Percentiles rank a stretch among this genome's conserved stretches.
These are phyloP conservation scores for Eupeodes latifasciatus DNA, from an alignment of 2,888 invertebrate genomes.

Conservation along the genomic window DNA sequence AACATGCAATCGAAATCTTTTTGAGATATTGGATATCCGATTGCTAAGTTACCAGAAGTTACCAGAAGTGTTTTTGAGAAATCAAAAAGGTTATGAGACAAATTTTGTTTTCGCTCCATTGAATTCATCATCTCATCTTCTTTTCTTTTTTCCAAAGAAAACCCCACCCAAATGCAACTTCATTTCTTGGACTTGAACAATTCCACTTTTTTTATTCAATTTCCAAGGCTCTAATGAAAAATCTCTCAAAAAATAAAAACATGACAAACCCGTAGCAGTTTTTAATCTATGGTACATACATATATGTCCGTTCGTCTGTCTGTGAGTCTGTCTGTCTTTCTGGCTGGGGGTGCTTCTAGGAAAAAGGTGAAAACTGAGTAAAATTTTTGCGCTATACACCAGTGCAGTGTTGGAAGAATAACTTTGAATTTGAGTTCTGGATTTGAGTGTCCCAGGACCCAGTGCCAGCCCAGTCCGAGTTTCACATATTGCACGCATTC, in stretches of 20 bases:
- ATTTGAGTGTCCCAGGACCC: not conserved
- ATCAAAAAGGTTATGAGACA: too few relatives aligned
- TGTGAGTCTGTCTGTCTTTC: too few relatives aligned
- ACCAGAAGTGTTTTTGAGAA: too few relatives aligned
- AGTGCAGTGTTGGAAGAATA: slow-evolving; percentile 11
- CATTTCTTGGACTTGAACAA: not conserved
- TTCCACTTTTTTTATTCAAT: not conserved
- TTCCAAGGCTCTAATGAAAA: slow-evolving; percentile 35
- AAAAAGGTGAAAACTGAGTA: slow-evolving; percentile 15
- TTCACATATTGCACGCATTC: slow-evolving; percentile 60
- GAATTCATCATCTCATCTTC: too few relatives aligned
- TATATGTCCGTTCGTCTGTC: too few relatives aligned
- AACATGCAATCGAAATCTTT: too few relatives aligned
- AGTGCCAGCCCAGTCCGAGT: not conserved
- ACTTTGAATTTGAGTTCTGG: slow-evolving; percentile 36
- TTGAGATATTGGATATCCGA: too few relatives aligned
- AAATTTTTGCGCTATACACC: not conserved
- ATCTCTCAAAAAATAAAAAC: slow-evolving; percentile 7
- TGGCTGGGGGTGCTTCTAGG: not conserved
- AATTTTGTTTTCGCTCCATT: too few relatives aligned
- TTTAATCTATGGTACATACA: slow-evolving; percentile 35
- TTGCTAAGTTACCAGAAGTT: too few relatives aligned
- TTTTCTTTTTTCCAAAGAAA: not conserved
- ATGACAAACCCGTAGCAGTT: slow-evolving; percentile 17
- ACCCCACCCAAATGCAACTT: not conserved